Percentiles rank a stretch among this genome's conserved stretches.
Evolutionary conservation across 2,888 invertebrate genomes (phyloP).

Genomic region (Glyphotaelius pellucidus): DNA sequence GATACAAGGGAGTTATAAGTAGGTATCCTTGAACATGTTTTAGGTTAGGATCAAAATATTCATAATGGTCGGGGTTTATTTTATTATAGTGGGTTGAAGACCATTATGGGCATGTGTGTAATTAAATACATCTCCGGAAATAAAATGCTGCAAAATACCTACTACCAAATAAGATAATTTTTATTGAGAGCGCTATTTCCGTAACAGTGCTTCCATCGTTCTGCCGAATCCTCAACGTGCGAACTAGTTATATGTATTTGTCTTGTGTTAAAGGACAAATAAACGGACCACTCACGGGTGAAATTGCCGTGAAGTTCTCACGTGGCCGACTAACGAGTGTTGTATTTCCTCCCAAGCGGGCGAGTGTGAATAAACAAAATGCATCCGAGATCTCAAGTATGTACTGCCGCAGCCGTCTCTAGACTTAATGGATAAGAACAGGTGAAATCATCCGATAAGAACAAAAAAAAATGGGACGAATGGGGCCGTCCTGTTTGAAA

Average conservation of each 20-base stretch:
- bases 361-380: constrained; percentile 32
- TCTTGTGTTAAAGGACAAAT: constrained; percentile 41
- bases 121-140: background rate
- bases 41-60: no score
- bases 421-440: background rate
- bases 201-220: background rate
- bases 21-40: no score
- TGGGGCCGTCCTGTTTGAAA: background rate
- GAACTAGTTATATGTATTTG: background rate
- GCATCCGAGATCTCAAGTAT: constrained; percentile 20
- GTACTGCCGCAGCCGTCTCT: background rate
- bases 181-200: background rate
- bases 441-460: constrained; percentile 11
- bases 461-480: background rate
- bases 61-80: background rate
- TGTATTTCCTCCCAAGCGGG: constrained; percentile 14
- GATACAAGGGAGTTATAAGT: no score
- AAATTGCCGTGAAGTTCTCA: constrained; percentile 54
- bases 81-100: no score
- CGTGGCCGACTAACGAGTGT: constrained; percentile 41
- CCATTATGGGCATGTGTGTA: no score
- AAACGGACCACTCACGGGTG: constrained; percentile 33
- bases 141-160: background rate
- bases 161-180: background rate
- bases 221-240: background rate